phyloP scores from a whole-genome alignment of 2,797 vertebrate species.

The Cynopterus sphinx region DNA sequence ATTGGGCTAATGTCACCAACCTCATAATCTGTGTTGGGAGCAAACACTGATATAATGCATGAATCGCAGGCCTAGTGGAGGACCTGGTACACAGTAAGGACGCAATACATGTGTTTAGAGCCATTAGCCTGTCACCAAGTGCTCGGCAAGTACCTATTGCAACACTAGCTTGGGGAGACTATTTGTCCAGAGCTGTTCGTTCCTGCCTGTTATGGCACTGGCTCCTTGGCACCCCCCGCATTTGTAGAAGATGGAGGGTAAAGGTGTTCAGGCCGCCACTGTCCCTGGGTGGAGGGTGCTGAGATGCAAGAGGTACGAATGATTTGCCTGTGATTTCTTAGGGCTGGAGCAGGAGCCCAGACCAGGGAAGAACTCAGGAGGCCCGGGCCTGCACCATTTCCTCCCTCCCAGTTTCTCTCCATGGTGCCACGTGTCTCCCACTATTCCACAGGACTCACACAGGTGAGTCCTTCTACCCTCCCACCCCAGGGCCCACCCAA shows the following conservation, averaged over 20 bases:
- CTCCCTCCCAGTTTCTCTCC: neutral
- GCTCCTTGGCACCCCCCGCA: neutral
- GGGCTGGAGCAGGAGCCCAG: neutral
- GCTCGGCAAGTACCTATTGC: neutral
- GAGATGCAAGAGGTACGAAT: neutral
- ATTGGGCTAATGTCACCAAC: neutral
- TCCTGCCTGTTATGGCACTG: neutral
- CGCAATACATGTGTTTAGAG: neutral
- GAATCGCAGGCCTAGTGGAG: neutral
- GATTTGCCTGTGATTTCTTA: neutral
- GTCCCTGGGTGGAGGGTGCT: neutral
- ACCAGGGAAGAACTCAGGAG: neutral
- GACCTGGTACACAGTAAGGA: neutral
- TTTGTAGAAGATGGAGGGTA: neutral
- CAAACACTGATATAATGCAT: neutral
- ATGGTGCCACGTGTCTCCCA: neutral
- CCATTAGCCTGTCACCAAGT: too few species aligned
- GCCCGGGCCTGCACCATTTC: too few species aligned
- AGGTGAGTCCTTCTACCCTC: neutral
- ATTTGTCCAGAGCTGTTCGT: neutral
- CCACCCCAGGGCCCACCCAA: neutral
- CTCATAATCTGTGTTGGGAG: neutral
- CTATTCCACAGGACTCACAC: neutral
- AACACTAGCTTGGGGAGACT: neutral
- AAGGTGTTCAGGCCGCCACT: fast-evolving